phyloP scores from a whole-genome alignment of 2,113 vertebrate species.

The Alaudala cheleensis region DNA sequence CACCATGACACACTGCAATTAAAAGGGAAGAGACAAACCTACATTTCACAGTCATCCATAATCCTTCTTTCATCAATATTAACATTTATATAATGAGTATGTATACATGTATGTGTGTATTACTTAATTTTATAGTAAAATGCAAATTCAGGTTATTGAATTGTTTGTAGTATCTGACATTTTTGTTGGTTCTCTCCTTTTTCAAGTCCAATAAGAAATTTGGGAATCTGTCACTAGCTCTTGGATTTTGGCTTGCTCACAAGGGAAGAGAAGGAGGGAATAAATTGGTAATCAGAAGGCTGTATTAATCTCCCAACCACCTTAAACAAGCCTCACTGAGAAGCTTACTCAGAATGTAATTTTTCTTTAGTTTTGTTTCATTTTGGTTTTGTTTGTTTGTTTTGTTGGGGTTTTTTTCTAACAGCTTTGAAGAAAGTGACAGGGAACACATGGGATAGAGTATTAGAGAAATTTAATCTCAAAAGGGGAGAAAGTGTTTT shows the following conservation, averaged over 20 bases:
- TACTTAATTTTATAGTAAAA: background rate
- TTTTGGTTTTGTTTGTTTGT: background rate
- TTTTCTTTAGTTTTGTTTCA: background rate
- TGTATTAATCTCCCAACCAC: background rate
- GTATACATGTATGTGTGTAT: background rate
- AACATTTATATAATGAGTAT: background rate
- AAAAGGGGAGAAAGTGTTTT: slow-evolving; percentile 70
- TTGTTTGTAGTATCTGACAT: background rate
- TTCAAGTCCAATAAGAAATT: background rate
- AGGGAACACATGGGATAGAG: slow-evolving; percentile 51
- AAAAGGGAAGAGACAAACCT: background rate
- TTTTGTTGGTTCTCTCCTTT: background rate
- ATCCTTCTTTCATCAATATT: background rate
- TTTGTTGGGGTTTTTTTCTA: background rate
- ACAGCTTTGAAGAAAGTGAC: slow-evolving; percentile 52
- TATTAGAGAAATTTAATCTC: slow-evolving; percentile 61
- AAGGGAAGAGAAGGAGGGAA: background rate
- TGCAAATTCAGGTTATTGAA: background rate
- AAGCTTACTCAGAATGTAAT: background rate
- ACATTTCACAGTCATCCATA: background rate
- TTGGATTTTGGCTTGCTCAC: slow-evolving; percentile 2
- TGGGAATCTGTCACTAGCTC: background rate
- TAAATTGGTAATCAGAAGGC: background rate
- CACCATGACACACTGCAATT: background rate
- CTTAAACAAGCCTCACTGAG: background rate